Evolutionary conservation across 2,888 invertebrate genomes (phyloP).

Genomic region (Pantelozetes paolii): DNA sequence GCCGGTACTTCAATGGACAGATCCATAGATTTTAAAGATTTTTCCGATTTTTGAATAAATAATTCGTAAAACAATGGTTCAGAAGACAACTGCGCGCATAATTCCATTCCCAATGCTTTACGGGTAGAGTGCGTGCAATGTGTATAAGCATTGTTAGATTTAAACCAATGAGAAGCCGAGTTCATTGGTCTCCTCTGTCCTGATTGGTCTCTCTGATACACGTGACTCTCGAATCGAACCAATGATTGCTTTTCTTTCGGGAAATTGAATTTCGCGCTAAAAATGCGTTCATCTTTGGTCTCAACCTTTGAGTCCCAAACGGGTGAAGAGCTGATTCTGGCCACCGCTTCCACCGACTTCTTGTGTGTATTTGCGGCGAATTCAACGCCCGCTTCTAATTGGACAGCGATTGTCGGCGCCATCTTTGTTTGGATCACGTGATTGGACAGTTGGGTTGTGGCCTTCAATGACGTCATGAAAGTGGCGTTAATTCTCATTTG

Average conservation of each 20-base stretch:
- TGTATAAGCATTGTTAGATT: too few species aligned
- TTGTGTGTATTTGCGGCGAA: conserved; percentile 18
- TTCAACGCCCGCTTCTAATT: conserved; percentile 22
- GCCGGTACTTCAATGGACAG: not conserved
- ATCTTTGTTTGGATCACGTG: conserved; percentile 9
- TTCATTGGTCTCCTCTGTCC: not conserved
- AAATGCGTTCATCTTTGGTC: not conserved
- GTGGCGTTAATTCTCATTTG: conserved; percentile 33
- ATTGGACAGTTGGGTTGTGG: not conserved
- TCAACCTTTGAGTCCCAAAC: conserved; percentile 11
- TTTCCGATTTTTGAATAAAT: conserved; percentile 37
- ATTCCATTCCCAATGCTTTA: too few species aligned
- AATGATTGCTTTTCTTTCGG: conserved; percentile 34
- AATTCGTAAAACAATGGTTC: conserved; percentile 7
- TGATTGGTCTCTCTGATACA: not conserved
- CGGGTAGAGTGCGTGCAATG: too few species aligned
- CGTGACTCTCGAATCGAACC: not conserved
- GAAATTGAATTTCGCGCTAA: conserved; percentile 24
- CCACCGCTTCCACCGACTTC: conserved; percentile 30
- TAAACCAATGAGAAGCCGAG: too few species aligned
- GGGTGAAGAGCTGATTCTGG: conserved; percentile 17
- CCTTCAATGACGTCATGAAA: conserved; percentile 33
- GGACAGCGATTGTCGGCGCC: not conserved
- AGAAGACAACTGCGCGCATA: not conserved
- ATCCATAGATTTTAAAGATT: conserved; percentile 40